A percentile compares a stretch with the other conserved stretches of the same genome.
Evolutionary conservation across 2,888 invertebrate genomes (phyloP).

Genomic region (Serrognathus titanus): DNA sequence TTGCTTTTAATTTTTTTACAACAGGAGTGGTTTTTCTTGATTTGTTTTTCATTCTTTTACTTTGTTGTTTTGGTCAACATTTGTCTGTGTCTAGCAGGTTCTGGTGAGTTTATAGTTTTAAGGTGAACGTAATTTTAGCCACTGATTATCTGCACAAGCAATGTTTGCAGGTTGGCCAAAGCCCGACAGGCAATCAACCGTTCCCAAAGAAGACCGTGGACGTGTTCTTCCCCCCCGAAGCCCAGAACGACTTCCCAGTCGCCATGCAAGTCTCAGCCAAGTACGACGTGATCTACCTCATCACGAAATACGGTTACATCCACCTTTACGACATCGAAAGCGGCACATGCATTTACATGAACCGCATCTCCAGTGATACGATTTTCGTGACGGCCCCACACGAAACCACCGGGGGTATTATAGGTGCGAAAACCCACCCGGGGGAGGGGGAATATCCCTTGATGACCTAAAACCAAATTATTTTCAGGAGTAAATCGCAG

Average conservation of each 20-base stretch:
- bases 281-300: conserved; percentile 95
- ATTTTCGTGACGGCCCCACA: conserved; percentile 98
- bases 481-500: conserved; percentile 70
- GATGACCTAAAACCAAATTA: background rate
- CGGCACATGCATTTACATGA: conserved; percentile 97
- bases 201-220: conserved; percentile 98
- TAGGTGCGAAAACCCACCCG: conserved; percentile 60
- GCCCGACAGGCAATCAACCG: conserved; percentile 91
- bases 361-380: conserved; percentile 96
- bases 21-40: too few relatives aligned
- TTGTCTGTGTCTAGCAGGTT: too few relatives aligned
- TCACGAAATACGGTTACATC: conserved; percentile 98
- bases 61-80: too few relatives aligned
- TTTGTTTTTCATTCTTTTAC: too few relatives aligned
- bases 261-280: conserved; percentile 98
- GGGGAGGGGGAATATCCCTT: too few relatives aligned
- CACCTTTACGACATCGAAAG: conserved; percentile 98
- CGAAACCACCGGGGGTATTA: conserved; percentile 92
- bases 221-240: conserved; percentile 98
- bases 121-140: too few relatives aligned
- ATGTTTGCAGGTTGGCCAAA: conserved; percentile 79
- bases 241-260: conserved; percentile 97
- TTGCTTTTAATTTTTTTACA: too few relatives aligned
- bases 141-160: too few relatives aligned
- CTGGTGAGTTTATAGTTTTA: too few relatives aligned